These are phyloP conservation scores for Ophthalmolycus amberensis DNA, from an alignment of 2,113 vertebrate genomes.

Conservation along the genomic window DNA sequence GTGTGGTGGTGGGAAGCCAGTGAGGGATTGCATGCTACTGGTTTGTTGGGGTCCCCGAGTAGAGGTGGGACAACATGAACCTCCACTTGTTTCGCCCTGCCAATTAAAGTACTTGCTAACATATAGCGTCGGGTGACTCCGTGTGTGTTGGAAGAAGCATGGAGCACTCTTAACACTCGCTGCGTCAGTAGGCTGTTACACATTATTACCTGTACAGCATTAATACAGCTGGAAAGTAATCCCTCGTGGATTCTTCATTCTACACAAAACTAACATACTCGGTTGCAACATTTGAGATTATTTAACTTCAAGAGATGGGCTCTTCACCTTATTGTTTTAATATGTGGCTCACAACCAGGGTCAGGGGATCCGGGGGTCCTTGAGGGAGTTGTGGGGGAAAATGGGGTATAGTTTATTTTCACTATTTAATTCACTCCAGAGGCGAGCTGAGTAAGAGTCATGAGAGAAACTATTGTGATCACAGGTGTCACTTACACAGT, in stretches of 20 bases:
- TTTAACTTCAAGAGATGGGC: not conserved
- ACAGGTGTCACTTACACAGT: not conserved
- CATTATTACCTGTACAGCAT: not conserved
- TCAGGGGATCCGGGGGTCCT: not conserved
- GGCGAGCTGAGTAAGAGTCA: not conserved
- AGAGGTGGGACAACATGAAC: not conserved
- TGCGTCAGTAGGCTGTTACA: not conserved
- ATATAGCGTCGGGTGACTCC: not conserved
- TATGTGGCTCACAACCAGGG: not conserved
- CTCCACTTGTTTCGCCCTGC: not conserved
- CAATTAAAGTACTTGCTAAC: not conserved
- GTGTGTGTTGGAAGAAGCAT: not conserved
- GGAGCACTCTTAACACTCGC: not conserved
- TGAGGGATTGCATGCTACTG: constrained; percentile 6
- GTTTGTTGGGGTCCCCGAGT: constrained; percentile 3
- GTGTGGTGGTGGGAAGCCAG: constrained; percentile 9
- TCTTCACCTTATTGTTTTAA: not conserved
- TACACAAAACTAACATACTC: not conserved
- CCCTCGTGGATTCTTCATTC: not conserved
- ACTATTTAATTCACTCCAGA: not conserved
- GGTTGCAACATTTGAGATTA: not conserved
- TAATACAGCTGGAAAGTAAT: not conserved
- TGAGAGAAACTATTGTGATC: not conserved
- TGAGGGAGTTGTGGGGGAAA: not conserved
- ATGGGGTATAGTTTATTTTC: not conserved